Percentiles rank a stretch among this genome's conserved stretches.
Conservation (phyloP, 2,113 vertebrate genomes). For the Gambusia affinis region DNA sequence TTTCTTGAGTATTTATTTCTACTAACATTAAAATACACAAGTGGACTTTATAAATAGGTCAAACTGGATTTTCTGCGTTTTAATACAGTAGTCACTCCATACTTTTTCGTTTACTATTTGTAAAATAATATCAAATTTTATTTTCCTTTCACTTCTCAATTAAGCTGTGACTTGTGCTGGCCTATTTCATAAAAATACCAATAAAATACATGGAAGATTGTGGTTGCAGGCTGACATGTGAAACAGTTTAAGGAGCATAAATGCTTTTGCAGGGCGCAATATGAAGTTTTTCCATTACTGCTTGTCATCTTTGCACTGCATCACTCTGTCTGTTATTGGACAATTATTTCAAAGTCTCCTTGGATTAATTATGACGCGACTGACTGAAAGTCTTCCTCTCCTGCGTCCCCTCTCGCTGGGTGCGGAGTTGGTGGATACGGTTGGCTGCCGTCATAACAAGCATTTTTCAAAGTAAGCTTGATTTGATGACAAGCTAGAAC, state of each 20-base stretch:
- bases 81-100: too few relatives aligned
- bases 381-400: constrained; percentile 66
- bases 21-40: too few relatives aligned
- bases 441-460: constrained; percentile 70
- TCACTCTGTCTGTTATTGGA: constrained; percentile 16
- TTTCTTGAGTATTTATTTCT: too few relatives aligned
- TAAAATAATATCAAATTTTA: background rate
- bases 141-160: background rate
- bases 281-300: background rate
- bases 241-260: background rate
- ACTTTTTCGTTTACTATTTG: too few relatives aligned
- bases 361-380: constrained; percentile 52
- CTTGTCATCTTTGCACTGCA: background rate
- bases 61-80: too few relatives aligned
- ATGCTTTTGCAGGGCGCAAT: background rate
- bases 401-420: constrained; percentile 50
- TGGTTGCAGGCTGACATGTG: background rate
- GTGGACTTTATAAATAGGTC: too few relatives aligned
- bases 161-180: background rate
- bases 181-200: background rate
- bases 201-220: background rate
- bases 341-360: constrained; percentile 28
- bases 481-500: constrained; percentile 67
- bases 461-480: constrained; percentile 69
- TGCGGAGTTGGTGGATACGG: constrained; percentile 62